Evolutionary conservation across 2,113 vertebrate species (phyloP).

Genomic region (Elaphurus davidianus): DNA sequence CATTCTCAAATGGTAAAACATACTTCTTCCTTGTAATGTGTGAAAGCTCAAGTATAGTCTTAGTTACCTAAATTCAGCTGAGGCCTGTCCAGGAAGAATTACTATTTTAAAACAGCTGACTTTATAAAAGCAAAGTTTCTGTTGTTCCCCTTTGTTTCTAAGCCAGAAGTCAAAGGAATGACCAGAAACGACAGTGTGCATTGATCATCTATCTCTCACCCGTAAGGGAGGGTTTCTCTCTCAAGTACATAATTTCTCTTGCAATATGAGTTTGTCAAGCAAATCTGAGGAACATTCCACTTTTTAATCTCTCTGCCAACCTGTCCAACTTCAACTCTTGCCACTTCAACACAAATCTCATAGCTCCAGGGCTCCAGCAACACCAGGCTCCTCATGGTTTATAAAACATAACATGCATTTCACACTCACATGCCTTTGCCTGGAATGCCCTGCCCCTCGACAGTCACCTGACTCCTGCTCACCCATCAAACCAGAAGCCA

Average conservation of each 20-base stretch:
- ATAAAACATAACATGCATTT: neutral
- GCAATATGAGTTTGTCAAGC: neutral
- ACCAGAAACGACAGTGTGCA: neutral
- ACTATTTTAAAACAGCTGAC: neutral
- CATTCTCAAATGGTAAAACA: conserved; percentile 5
- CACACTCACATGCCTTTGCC: neutral
- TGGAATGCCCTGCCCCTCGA: neutral
- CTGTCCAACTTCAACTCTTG: neutral
- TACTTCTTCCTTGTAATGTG: neutral
- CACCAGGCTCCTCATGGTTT: neutral
- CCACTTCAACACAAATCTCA: neutral
- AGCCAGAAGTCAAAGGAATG: neutral
- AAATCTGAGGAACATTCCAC: neutral
- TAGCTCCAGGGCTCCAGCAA: neutral
- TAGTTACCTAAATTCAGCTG: neutral
- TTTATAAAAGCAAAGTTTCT: neutral
- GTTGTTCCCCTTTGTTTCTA: neutral
- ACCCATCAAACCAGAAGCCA: neutral
- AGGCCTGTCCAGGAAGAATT: neutral
- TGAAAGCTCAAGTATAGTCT: neutral
- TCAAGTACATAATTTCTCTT: neutral
- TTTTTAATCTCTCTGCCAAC: neutral
- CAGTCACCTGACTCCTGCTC: neutral
- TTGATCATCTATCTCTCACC: neutral
- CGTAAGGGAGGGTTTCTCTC: neutral